Evolutionary conservation across 2,113 vertebrate species (phyloP).

Genomic region (Microcebus lehilahytsara): DNA sequence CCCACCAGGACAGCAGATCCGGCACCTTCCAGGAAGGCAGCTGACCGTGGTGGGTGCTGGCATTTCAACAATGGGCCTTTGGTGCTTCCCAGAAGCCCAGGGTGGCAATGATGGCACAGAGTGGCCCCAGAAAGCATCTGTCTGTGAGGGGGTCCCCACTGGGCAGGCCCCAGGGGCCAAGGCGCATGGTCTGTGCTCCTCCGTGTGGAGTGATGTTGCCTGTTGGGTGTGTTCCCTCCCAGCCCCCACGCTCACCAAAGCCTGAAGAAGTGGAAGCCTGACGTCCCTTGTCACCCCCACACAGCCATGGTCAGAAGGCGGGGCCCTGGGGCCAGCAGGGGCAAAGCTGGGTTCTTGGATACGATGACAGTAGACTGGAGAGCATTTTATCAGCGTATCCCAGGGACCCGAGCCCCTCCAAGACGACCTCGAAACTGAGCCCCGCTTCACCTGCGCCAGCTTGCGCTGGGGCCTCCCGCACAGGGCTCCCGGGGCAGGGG

Average conservation of each 20-base stretch:
- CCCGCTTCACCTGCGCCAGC: too few species aligned
- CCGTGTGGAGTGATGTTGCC: fast-evolving
- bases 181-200: not conserved
- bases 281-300: not conserved
- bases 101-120: not conserved
- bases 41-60: fast-evolving
- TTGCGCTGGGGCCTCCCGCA: not conserved
- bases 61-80: not conserved
- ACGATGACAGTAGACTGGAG: not conserved
- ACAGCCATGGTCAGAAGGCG: too few species aligned
- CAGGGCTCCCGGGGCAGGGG: not conserved
- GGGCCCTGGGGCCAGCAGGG: fast-evolving
- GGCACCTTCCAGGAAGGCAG: not conserved
- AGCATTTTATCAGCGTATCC: not conserved
- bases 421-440: not conserved
- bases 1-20: not conserved
- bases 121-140: not conserved
- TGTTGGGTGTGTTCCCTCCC: not conserved
- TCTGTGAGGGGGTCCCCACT: not conserved
- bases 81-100: not conserved
- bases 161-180: too few species aligned
- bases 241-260: fast-evolving
- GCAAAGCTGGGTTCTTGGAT: too few species aligned
- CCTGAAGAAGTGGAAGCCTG: not conserved
- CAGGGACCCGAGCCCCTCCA: not conserved